A percentile compares a stretch with the other conserved stretches of the same genome.
Evolutionary conservation across 2,113 vertebrate genomes (phyloP).

Genomic region (Quiscalus mexicanus): DNA sequence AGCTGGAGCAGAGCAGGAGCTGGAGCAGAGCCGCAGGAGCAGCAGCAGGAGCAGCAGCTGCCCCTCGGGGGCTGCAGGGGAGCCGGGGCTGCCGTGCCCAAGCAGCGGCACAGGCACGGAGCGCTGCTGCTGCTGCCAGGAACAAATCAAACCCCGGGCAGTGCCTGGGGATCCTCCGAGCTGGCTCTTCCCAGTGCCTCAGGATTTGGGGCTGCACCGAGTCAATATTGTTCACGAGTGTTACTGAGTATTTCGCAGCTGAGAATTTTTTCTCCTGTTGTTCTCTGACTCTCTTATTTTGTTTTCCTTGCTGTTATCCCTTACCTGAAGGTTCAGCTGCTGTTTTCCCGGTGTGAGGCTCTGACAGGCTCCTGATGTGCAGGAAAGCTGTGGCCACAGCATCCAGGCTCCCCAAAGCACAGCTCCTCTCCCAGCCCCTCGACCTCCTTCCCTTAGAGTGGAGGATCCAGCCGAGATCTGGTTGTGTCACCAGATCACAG

Average conservation of each 20-base stretch:
- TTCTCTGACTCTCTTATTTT: neutral
- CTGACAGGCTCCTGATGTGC: neutral
- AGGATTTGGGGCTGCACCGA: neutral
- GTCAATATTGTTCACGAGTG: neutral
- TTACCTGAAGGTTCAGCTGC: neutral
- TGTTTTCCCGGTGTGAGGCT: neutral
- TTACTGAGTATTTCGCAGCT: neutral
- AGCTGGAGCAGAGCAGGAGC: too few species aligned
- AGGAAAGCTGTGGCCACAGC: neutral
- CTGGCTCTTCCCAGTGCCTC: neutral
- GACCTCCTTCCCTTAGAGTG: fast-evolving
- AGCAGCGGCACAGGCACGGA: neutral
- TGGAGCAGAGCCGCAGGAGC: too few species aligned
- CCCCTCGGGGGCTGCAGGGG: neutral
- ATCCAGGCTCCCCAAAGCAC: neutral
- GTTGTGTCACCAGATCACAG: neutral
- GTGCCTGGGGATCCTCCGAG: neutral
- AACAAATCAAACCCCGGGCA: neutral
- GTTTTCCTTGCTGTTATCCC: neutral
- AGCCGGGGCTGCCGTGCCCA: neutral
- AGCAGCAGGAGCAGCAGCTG: neutral
- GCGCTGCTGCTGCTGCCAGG: neutral
- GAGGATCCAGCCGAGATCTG: neutral
- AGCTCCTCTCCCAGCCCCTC: neutral
- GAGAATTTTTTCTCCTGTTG: neutral